Base-by-base conservation (phyloP, 2,113 vertebrate genomes). In the Zosterops lateralis region DNA sequence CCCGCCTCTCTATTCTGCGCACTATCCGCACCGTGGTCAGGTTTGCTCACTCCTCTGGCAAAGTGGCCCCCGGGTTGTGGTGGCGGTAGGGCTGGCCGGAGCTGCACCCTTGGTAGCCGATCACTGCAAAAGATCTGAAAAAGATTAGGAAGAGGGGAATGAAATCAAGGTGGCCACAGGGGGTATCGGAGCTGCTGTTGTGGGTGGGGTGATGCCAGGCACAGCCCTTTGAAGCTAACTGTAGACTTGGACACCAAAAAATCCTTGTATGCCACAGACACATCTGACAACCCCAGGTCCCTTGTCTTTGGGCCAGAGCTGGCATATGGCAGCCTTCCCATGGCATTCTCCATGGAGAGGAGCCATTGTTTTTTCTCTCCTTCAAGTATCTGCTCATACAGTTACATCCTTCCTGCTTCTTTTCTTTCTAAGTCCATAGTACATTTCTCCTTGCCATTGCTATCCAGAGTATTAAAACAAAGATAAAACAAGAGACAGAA, bases 201-300 rank as follows among this genome's bases (percentile, higher is more conserved):
- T 29, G 10, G 12, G 5, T 28, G 3, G 11, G 44, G 17, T 34
- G 19, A 26, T 79, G 34, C 6, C 50, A 70, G 19, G 8, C 21
- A 38, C 0, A 1, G 38, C 14, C 7, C 25, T 48, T 13, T 68
- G 28, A 7, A 56, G 0, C 10, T 45, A 15, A 57, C 12, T 70
- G 28, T 14, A 65, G 32, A 4, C 4, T 68, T 44, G 21, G 14
- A 32, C 21, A 54, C 29, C 2, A 2, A 57, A n/a, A 1, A 45
- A 19, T 51, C 56, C 3, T 19, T 0, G 1, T 22, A 58, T 7
- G 34, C 12, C 6, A 42, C 24, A 44, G 34, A n/a, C 1, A 3
- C 20, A 24, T 12, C 54, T 66, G 25, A 28, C 21, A 87, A 4
- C 3, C 11, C 10, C 66, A 50, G 7, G 21, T 56, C 28, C 15